Conservation (phyloP, 2,797 vertebrate genomes). For the Phyllotis vaccarum region DNA sequence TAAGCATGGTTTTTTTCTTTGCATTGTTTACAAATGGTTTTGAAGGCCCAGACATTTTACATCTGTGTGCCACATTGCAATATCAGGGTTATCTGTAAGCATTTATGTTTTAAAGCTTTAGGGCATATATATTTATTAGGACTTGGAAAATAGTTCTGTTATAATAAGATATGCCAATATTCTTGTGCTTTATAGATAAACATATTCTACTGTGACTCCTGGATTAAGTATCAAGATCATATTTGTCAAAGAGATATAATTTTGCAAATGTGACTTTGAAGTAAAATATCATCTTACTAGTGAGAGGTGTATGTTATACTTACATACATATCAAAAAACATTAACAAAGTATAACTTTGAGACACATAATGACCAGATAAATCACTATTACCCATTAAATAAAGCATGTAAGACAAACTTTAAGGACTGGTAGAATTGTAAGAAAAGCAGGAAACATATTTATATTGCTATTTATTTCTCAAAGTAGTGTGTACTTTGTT, state of each 20-base stretch:
- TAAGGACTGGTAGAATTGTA: not conserved
- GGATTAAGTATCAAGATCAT: not conserved
- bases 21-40: conserved; percentile 23
- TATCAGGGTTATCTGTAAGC: not conserved
- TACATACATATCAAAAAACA: not conserved
- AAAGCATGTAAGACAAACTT: not conserved
- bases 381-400: not conserved
- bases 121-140: not conserved
- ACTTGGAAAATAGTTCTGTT: not conserved
- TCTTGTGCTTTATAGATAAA: not conserved
- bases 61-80: not conserved
- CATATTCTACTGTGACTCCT: not conserved
- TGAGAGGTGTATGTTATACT: not conserved
- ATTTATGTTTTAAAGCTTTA: conserved; percentile 35
- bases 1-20: not conserved
- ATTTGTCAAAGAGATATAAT: not conserved
- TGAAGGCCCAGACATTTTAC: not conserved
- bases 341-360: not conserved
- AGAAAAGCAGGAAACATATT: not conserved
- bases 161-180: not conserved
- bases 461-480: not conserved
- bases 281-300: not conserved
- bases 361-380: not conserved
- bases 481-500: not conserved
- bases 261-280: not conserved